Evolutionary conservation across 2,888 invertebrate genomes (phyloP).

Genomic region (Cephus pygmeus): DNA sequence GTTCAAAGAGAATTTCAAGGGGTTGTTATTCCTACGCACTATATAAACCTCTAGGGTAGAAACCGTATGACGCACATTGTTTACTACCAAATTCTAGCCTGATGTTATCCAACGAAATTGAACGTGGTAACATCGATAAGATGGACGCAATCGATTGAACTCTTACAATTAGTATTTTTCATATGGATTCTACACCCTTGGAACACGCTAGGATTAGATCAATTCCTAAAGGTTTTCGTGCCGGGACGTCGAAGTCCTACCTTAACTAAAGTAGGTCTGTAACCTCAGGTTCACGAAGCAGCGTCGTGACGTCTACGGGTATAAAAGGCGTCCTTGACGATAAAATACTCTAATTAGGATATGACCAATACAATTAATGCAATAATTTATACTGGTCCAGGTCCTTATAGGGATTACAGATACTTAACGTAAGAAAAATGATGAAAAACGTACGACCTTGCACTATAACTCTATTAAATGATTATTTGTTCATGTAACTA

Average conservation of each 20-base stretch:
- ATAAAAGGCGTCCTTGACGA: neutral
- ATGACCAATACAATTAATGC: too few species aligned
- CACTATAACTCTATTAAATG: too few species aligned
- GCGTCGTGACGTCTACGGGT: neutral
- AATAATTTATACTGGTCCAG: too few species aligned
- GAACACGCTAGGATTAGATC: neutral
- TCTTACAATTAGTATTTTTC: neutral
- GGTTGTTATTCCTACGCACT: neutral
- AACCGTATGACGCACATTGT: neutral
- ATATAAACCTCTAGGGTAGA: neutral
- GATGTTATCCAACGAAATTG: neutral
- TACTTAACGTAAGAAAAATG: too few species aligned
- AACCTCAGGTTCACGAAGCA: neutral
- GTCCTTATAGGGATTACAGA: too few species aligned
- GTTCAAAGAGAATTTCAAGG: slow-evolving; percentile 5
- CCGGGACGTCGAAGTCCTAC: neutral
- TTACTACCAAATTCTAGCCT: neutral
- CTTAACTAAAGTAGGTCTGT: neutral
- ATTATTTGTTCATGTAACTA: too few species aligned
- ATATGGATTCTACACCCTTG: neutral
- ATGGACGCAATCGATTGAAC: neutral
- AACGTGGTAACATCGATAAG: neutral
- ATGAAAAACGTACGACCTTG: too few species aligned
- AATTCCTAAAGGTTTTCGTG: neutral
- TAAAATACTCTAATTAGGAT: neutral